Evolutionary conservation across 2,888 invertebrate species (phyloP).

Genomic region (Mythimna vitellina): DNA sequence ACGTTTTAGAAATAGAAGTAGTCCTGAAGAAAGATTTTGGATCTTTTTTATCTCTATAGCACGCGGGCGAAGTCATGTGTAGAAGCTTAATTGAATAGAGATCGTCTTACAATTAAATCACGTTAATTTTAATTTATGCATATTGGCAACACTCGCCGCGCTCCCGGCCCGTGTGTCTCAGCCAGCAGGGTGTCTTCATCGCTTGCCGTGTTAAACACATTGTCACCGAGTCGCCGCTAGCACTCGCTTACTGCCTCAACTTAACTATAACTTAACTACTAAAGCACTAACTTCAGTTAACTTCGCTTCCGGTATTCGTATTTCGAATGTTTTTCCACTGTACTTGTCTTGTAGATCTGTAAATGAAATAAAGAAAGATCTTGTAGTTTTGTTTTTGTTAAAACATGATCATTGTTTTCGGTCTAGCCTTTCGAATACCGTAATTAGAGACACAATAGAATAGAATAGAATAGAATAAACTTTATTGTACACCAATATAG

Average conservation of each 20-base stretch:
- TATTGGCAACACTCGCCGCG: not conserved
- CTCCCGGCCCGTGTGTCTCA: slow-evolving; percentile 25
- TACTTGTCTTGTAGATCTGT: not conserved
- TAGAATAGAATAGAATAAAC: too few species aligned
- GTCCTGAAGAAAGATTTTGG: too few species aligned
- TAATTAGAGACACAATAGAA: too few species aligned
- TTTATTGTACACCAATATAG: too few species aligned
- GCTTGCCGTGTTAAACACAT: slow-evolving; percentile 41
- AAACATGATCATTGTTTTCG: not conserved
- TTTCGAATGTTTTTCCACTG: slow-evolving; percentile 2
- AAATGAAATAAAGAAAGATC: not conserved
- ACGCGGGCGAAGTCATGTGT: too few species aligned
- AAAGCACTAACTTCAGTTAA: slow-evolving; percentile 14
- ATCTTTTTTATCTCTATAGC: too few species aligned
- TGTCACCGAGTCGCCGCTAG: slow-evolving; percentile 25
- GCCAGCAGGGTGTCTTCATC: slow-evolving; percentile 55
- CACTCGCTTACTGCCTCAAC: slow-evolving; percentile 23
- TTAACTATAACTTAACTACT: slow-evolving; percentile 21
- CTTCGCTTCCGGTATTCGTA: slow-evolving; percentile 22
- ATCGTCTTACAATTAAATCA: not conserved
- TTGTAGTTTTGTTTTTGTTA: not conserved
- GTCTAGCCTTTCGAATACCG: too few species aligned
- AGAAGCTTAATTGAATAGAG: not conserved
- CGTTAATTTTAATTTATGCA: not conserved
- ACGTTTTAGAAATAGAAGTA: too few species aligned